Evolutionary conservation across 2,888 invertebrate species (phyloP).

Genomic region (Phengaris alcon): DNA sequence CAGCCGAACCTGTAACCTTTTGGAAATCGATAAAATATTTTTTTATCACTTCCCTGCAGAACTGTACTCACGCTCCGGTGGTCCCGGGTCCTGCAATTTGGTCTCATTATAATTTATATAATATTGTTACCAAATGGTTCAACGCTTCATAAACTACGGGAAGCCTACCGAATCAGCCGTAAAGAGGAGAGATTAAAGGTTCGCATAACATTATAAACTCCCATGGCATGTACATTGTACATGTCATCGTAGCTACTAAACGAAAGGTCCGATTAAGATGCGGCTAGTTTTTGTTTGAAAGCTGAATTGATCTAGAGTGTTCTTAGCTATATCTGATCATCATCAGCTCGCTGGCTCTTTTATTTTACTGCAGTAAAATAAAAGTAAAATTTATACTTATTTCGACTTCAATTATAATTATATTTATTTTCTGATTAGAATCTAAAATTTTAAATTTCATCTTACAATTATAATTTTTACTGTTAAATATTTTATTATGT

Average conservation of each 20-base stretch:
- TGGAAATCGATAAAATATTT: too few relatives aligned
- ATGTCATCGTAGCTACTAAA: too few relatives aligned
- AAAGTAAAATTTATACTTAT: too few relatives aligned
- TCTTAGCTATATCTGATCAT: too few relatives aligned
- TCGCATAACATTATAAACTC: neutral
- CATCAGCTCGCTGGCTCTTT: too few relatives aligned
- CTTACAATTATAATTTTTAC: neutral
- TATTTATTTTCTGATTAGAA: neutral
- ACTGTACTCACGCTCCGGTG: constrained; percentile 45
- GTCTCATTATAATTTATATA: constrained; percentile 46
- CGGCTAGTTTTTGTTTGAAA: too few relatives aligned
- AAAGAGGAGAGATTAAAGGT: neutral
- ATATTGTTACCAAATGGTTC: neutral
- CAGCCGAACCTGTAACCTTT: too few relatives aligned
- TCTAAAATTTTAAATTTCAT: neutral
- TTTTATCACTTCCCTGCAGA: constrained; percentile 36
- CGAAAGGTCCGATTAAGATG: too few relatives aligned
- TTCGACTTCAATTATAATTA: too few relatives aligned
- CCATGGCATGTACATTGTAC: too few relatives aligned
- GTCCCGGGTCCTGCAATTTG: constrained; percentile 51
- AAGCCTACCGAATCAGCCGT: neutral
- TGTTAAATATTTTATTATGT: neutral
- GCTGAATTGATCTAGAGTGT: too few relatives aligned
- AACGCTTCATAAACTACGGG: constrained; percentile 2
- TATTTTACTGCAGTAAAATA: neutral